These are phyloP conservation scores for Gyps fulvus DNA, from an alignment of 2,113 vertebrate genomes.

Conservation along the genomic window DNA sequence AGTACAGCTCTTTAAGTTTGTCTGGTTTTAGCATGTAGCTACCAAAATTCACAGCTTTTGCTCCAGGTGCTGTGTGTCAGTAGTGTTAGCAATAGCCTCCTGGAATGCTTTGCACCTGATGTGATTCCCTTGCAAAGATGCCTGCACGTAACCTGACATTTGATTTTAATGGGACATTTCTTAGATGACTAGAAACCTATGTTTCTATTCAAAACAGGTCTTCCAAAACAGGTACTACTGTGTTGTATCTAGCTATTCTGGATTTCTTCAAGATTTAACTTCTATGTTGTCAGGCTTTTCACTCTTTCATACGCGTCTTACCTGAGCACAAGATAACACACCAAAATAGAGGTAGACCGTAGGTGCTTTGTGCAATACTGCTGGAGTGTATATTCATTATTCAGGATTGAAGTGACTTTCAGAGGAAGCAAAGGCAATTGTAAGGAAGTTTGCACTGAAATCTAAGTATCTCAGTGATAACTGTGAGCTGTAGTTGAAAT, in stretches of 20 bases:
- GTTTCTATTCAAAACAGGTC: not conserved
- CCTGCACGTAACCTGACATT: not conserved
- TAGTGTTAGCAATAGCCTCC: not conserved
- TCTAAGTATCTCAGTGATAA: not conserved
- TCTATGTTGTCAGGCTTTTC: not conserved
- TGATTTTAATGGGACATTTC: not conserved
- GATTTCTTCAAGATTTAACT: not conserved
- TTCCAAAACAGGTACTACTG: not conserved
- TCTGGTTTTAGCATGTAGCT: not conserved
- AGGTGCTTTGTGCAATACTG: not conserved
- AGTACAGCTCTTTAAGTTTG: not conserved
- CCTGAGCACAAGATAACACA: not conserved
- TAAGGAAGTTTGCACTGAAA: not conserved
- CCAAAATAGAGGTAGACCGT: not conserved
- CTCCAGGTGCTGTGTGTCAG: not conserved
- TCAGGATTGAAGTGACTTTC: not conserved
- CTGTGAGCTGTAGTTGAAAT: not conserved
- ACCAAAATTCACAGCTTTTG: not conserved
- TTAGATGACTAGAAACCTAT: not conserved
- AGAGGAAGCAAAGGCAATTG: not conserved
- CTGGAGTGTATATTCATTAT: not conserved
- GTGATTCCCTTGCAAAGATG: not conserved
- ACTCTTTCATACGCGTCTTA: not conserved
- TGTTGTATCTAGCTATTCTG: not conserved
- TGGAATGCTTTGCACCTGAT: not conserved